Conservation (phyloP, 2,113 vertebrate species). For the Orthonyx spaldingii region DNA sequence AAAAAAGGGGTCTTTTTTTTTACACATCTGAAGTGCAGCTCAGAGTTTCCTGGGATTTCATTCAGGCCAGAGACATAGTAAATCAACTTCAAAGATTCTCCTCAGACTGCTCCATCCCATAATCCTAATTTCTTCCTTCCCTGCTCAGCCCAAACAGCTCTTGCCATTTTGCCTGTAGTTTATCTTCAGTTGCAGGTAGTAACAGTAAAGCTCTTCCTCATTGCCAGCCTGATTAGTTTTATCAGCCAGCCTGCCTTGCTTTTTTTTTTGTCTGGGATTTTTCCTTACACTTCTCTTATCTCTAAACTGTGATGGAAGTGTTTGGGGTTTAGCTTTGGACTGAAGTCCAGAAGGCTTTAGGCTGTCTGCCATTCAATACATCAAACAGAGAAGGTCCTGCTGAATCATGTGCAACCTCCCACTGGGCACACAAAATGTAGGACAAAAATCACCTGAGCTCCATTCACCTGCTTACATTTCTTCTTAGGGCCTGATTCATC, state of each 20-base stretch:
- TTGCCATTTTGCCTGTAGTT: background rate
- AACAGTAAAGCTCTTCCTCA: slow-evolving; percentile 32
- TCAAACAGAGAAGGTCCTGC: background rate
- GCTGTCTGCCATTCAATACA: background rate
- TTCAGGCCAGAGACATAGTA: background rate
- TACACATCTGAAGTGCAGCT: background rate
- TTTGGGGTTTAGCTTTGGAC: background rate
- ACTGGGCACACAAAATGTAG: background rate
- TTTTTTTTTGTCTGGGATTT: slow-evolving; percentile 11
- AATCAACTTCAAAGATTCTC: background rate
- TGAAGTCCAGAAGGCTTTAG: background rate
- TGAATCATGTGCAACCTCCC: background rate
- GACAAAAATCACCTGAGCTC: background rate
- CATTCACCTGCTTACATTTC: background rate
- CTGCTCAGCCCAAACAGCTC: background rate
- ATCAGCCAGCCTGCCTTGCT: background rate
- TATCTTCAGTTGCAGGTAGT: slow-evolving; percentile 24
- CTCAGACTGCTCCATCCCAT: background rate
- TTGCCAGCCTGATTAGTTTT: background rate
- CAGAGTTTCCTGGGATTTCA: background rate
- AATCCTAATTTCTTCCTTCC: background rate
- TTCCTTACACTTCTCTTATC: background rate
- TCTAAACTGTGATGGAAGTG: background rate
- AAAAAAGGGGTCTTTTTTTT: background rate
- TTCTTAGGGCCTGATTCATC: background rate